Percentiles rank a stretch among this genome's conserved stretches.
These are phyloP conservation scores for Crypturellus tataupa DNA, from an alignment of 2,797 vertebrate species.

Conservation along the genomic window DNA sequence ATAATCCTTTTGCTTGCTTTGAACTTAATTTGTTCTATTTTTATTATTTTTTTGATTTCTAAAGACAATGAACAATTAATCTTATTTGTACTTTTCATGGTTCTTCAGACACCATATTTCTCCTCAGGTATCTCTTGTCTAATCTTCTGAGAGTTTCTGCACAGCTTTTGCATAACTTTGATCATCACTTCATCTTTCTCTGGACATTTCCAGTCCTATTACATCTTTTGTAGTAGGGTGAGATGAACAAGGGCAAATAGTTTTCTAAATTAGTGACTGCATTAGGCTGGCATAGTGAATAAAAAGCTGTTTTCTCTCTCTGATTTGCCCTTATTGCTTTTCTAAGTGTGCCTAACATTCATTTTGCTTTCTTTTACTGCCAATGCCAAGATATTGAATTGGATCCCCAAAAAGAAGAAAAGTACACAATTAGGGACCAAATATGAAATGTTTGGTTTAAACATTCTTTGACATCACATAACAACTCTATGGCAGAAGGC, in stretches of 20 bases:
- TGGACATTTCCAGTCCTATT: neutral
- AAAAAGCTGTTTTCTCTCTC: neutral
- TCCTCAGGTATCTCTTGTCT: neutral
- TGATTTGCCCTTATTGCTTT: neutral
- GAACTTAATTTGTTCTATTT: neutral
- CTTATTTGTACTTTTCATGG: neutral
- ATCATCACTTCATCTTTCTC: neutral
- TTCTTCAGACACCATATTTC: neutral
- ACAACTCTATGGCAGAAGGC: neutral
- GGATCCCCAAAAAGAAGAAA: neutral
- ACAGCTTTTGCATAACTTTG: neutral
- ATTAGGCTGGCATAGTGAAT: neutral
- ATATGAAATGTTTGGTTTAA: slow-evolving; percentile 7
- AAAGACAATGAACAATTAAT: neutral
- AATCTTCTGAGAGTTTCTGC: neutral
- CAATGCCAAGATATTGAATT: neutral
- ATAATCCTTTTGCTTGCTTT: neutral
- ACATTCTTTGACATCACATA: neutral
- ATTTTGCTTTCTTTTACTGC: neutral
- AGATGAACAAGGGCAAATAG: neutral
- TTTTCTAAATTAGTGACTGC: neutral
- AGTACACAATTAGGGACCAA: neutral
- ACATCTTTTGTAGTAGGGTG: neutral
- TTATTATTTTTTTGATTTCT: neutral
- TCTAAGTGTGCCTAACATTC: neutral